phyloP scores from a whole-genome alignment of 2,888 invertebrate species.

The Tyria jacobaeae region DNA sequence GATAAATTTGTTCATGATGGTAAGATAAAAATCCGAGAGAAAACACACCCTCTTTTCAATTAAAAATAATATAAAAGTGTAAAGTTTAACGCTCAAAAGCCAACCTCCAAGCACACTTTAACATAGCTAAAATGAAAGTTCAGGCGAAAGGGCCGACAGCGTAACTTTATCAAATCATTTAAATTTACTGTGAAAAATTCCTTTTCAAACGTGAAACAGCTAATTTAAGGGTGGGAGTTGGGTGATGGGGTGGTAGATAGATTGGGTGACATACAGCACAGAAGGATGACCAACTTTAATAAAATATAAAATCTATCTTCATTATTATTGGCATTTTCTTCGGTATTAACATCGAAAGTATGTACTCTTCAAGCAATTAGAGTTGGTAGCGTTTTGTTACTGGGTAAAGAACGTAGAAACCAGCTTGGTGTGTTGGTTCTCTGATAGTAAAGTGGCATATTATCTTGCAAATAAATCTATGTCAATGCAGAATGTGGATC shows the following conservation, averaged over 20 bases:
- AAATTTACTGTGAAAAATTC: constrained; percentile 62
- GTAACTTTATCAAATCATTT: constrained; percentile 62
- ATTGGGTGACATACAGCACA: constrained; percentile 14
- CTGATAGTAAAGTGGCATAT: too few species aligned
- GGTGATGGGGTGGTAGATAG: constrained; percentile 20
- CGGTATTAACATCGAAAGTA: too few species aligned
- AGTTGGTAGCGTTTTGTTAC: too few species aligned
- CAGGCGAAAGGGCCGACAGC: constrained; percentile 34
- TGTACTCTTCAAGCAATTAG: too few species aligned
- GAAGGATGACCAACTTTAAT: constrained; percentile 9
- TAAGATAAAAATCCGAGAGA: neutral
- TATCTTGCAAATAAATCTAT: too few species aligned
- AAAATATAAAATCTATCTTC: neutral
- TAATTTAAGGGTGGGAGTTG: constrained; percentile 46
- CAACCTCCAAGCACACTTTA: constrained; percentile 10
- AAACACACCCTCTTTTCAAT: constrained; percentile 9
- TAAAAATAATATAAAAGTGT: constrained; percentile 10
- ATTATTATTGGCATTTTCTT: too few species aligned
- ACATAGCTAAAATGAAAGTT: constrained; percentile 18
- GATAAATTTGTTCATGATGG: neutral
- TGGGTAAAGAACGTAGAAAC: too few species aligned
- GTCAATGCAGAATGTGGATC: too few species aligned
- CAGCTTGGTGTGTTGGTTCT: too few species aligned
- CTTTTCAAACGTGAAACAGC: constrained; percentile 57
- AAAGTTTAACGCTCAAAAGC: constrained; percentile 6